phyloP scores from a whole-genome alignment of 2,113 vertebrate genomes.

The Brachyhypopomus gauderio region DNA sequence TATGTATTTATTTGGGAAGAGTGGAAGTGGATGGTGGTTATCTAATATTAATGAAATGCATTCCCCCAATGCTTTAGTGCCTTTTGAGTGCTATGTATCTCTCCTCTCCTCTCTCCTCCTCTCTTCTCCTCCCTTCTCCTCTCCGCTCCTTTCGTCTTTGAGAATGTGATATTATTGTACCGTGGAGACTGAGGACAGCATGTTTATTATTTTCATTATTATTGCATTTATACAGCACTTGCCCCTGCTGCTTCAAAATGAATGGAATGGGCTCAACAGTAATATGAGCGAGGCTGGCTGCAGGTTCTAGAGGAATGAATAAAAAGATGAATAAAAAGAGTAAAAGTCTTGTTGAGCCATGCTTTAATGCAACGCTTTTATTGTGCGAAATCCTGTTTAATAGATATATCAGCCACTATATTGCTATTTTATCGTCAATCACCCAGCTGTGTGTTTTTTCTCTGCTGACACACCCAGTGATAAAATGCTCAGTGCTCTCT shows the following conservation, averaged over 20 bases:
- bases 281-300: constrained; percentile 68
- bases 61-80: constrained; percentile 79
- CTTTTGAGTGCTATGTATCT: constrained; percentile 79
- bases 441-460: background rate
- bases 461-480: constrained; percentile 1
- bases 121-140: constrained; percentile 67
- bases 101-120: constrained; percentile 66
- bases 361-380: constrained; percentile 75
- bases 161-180: constrained; percentile 81
- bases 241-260: constrained; percentile 68
- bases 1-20: constrained; percentile 84
- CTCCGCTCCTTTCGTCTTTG: constrained; percentile 69
- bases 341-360: constrained; percentile 70
- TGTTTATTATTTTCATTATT: constrained; percentile 84
- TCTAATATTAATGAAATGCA: constrained; percentile 86
- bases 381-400: constrained; percentile 75
- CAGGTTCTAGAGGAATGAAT: constrained; percentile 66
- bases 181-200: constrained; percentile 74
- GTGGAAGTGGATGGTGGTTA: constrained; percentile 78
- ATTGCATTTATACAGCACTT: constrained; percentile 78
- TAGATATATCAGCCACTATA: constrained; percentile 71
- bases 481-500: constrained; percentile 22
- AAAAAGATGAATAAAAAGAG: constrained; percentile 71
- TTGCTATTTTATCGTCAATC: constrained; percentile 64
- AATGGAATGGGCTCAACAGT: constrained; percentile 70